Evolutionary conservation across 2,113 vertebrate species (phyloP).

Genomic region (Riparia riparia): DNA sequence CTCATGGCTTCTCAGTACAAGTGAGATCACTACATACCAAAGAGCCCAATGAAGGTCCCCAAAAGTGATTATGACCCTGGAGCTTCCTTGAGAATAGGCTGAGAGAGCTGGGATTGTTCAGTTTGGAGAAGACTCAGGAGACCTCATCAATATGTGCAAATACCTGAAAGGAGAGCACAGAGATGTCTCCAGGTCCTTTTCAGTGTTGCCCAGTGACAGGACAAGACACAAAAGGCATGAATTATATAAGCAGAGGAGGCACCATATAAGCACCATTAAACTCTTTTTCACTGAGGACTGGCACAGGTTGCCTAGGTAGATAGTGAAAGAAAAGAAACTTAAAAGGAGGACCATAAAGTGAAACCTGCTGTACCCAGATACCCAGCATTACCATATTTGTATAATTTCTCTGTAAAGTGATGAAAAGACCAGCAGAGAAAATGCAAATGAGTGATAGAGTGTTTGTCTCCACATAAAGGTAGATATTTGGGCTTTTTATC

Average conservation of each 20-base stretch:
- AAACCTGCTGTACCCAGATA: not conserved
- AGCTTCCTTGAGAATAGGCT: not conserved
- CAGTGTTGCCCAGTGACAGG: not conserved
- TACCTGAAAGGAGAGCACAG: not conserved
- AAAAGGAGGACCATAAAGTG: not conserved
- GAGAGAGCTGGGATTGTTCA: not conserved
- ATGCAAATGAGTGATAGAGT: not conserved
- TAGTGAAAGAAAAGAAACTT: not conserved
- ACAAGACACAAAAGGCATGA: not conserved
- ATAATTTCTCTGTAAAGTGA: not conserved
- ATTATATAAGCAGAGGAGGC: not conserved
- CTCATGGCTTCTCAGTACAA: not conserved
- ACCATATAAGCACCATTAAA: not conserved
- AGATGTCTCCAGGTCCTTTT: not conserved
- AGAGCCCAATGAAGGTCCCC: rapidly evolving
- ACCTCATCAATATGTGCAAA: not conserved
- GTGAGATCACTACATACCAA: not conserved
- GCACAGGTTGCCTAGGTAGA: not conserved
- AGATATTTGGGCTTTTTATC: not conserved
- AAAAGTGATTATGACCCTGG: not conserved
- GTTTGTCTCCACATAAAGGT: not conserved
- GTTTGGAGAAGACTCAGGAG: not conserved
- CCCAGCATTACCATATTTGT: not conserved
- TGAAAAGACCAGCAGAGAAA: not conserved
- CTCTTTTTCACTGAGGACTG: not conserved